Evolutionary conservation across 2,797 vertebrate species (phyloP).

Genomic region (Siniperca scherzeri): DNA sequence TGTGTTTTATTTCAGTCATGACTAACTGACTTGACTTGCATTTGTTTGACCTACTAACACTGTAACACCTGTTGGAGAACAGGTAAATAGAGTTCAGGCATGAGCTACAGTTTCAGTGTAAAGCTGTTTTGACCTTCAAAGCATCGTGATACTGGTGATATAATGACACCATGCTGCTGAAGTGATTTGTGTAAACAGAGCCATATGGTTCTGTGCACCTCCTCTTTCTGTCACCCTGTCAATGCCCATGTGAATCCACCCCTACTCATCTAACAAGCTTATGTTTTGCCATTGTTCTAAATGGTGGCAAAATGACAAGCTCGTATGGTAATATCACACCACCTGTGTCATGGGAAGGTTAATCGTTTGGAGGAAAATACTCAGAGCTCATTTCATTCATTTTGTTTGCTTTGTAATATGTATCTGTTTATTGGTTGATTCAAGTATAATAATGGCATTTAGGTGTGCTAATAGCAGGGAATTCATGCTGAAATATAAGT

Average conservation of each 20-base stretch:
- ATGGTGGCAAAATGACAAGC: conserved; percentile 27
- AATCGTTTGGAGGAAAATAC: conserved; percentile 36
- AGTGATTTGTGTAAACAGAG: conserved; percentile 52
- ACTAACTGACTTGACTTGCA: conserved; percentile 24
- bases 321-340: conserved; percentile 18
- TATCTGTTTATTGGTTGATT: conserved; percentile 9
- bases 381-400: conserved; percentile 36
- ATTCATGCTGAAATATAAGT: background rate
- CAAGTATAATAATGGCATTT: conserved; percentile 2
- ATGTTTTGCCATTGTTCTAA: conserved; percentile 43
- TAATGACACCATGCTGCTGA: conserved; percentile 39
- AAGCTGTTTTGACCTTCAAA: conserved; percentile 25
- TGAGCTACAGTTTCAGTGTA: background rate
- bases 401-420: conserved; percentile 28
- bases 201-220: conserved; percentile 56
- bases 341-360: conserved; percentile 49
- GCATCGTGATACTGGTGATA: conserved; percentile 1
- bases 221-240: conserved; percentile 36
- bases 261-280: conserved; percentile 42
- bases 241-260: conserved; percentile 36
- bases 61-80: background rate
- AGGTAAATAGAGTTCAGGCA: background rate
- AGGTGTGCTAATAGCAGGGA: background rate
- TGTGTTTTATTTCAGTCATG: conserved; percentile 13
- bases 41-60: conserved; percentile 15